Evolutionary conservation across 2,113 vertebrate species (phyloP).

Genomic region (Odobenus rosmarus): DNA sequence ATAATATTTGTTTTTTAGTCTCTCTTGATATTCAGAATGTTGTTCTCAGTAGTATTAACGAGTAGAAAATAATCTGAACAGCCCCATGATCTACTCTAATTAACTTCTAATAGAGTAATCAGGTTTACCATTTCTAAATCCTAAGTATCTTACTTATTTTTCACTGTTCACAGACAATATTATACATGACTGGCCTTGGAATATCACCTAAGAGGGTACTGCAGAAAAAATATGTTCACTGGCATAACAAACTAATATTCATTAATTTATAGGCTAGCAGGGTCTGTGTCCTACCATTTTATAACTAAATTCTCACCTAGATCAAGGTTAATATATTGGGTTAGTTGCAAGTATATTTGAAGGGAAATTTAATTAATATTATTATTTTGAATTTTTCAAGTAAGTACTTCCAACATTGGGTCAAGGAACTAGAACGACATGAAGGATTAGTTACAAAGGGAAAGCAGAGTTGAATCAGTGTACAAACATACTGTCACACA

Average conservation of each 20-base stretch:
- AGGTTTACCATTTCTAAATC: background rate
- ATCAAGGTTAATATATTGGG: background rate
- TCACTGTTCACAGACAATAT: background rate
- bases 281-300: background rate
- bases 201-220: background rate
- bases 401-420: background rate
- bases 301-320: background rate
- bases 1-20: background rate
- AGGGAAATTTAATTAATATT: background rate
- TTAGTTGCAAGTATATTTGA: background rate
- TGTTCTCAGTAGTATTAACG: background rate
- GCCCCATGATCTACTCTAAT: background rate
- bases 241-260: background rate
- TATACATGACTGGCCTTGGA: background rate
- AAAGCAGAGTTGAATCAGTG: background rate
- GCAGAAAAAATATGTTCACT: background rate
- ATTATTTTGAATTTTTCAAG: background rate
- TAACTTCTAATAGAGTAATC: background rate
- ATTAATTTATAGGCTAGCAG: background rate
- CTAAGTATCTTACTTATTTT: background rate
- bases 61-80: background rate
- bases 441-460: background rate
- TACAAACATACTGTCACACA: background rate
- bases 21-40: background rate
- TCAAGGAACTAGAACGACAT: background rate